These are phyloP conservation scores for Tetramorium bicarinatum DNA, from an alignment of 2,888 invertebrate species.

Conservation along the genomic window DNA sequence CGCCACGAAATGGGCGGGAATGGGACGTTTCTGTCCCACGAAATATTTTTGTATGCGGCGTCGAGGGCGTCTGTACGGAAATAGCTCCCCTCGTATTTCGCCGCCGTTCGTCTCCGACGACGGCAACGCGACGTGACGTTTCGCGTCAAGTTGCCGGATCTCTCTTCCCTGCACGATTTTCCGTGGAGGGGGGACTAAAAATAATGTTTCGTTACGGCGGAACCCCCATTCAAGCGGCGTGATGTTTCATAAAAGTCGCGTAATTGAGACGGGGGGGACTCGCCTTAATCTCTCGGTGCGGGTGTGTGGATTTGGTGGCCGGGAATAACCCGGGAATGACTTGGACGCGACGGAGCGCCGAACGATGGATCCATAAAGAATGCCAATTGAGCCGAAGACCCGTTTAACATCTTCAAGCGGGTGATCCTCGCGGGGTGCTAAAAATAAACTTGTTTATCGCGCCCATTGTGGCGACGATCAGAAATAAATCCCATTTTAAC, in stretches of 20 bases:
- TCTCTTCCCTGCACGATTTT: not conserved
- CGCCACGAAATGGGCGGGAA: slow-evolving; percentile 62
- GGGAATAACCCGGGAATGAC: slow-evolving; percentile 18
- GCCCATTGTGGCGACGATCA: slow-evolving; percentile 22
- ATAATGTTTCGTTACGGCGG: slow-evolving; percentile 27
- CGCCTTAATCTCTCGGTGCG: not conserved
- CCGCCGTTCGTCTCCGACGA: slow-evolving; percentile 15
- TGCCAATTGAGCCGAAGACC: slow-evolving; percentile 25
- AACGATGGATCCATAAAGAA: slow-evolving; percentile 21
- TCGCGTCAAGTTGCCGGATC: slow-evolving; percentile 7
- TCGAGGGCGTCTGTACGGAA: slow-evolving; percentile 67
- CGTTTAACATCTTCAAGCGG: slow-evolving; percentile 20
- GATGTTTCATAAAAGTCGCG: slow-evolving; percentile 36
- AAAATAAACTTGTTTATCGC: slow-evolving; percentile 46
- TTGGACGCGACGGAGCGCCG: not conserved
- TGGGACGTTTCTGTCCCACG: slow-evolving; percentile 60
- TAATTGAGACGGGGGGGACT: not conserved
- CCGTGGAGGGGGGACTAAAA: slow-evolving; percentile 7
- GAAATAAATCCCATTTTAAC: slow-evolving; percentile 39
- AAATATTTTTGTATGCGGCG: slow-evolving; percentile 72
- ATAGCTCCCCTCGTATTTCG: slow-evolving; percentile 57
- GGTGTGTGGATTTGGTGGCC: not conserved
- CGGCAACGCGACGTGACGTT: slow-evolving; percentile 39
- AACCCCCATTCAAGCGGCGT: slow-evolving; percentile 7
- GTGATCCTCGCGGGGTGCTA: slow-evolving; percentile 1